These are phyloP conservation scores for Cuniculus paca DNA, from an alignment of 2,797 vertebrate genomes.

Conservation along the genomic window DNA sequence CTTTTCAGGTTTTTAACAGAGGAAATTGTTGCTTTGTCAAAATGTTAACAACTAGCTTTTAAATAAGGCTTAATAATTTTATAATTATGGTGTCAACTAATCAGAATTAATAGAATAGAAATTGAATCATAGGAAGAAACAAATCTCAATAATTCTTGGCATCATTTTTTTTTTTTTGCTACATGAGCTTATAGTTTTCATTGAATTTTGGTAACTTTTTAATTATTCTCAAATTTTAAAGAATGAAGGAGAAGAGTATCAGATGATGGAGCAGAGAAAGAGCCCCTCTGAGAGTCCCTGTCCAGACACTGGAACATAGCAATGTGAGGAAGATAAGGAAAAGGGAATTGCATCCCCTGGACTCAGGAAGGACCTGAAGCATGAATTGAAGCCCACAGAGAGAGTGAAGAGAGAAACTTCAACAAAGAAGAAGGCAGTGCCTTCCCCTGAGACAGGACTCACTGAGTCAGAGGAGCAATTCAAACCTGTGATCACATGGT, in stretches of 20 bases:
- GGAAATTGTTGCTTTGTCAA: background rate
- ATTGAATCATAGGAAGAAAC: background rate
- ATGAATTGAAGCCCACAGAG: too few relatives aligned
- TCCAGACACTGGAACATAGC: too few relatives aligned
- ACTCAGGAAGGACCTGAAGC: too few relatives aligned
- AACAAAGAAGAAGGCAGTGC: too few relatives aligned
- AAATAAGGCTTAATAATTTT: background rate
- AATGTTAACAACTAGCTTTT: slow-evolving; percentile 29
- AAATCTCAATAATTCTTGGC: background rate
- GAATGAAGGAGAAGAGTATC: background rate
- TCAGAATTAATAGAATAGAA: background rate
- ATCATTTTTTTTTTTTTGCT: background rate
- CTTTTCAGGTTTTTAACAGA: background rate
- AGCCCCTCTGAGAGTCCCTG: too few relatives aligned
- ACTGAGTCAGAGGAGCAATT: too few relatives aligned
- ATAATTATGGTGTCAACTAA: background rate
- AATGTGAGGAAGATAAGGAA: too few relatives aligned
- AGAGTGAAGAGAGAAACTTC: too few relatives aligned
- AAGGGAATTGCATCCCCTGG: too few relatives aligned
- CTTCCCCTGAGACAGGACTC: too few relatives aligned
- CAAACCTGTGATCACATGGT: too few relatives aligned
- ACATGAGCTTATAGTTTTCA: background rate
- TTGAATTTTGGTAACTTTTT: background rate
- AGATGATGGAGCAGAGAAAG: too few relatives aligned
- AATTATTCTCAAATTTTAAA: background rate